Evolutionary conservation across 2,888 invertebrate genomes (phyloP).

Genomic region (Synergus laeviventris): DNA sequence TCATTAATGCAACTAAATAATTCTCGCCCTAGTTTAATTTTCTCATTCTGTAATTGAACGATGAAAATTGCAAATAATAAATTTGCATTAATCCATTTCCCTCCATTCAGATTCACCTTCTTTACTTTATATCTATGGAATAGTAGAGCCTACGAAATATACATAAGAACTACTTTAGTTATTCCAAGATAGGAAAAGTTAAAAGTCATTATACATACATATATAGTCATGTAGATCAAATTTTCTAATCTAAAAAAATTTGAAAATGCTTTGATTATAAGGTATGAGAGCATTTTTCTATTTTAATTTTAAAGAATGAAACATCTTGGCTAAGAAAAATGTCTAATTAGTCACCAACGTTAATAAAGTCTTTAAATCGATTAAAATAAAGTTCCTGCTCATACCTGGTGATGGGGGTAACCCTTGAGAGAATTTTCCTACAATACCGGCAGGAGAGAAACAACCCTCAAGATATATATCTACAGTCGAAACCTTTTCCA

Average conservation of each 20-base stretch:
- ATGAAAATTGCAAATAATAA: conserved; percentile 26
- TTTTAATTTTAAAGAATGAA: not conserved
- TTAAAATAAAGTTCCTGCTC: not conserved
- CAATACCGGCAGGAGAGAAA: conserved; percentile 47
- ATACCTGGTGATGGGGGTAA: not conserved
- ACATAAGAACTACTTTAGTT: not conserved
- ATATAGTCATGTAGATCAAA: not conserved
- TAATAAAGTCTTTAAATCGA: not conserved
- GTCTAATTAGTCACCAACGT: not conserved
- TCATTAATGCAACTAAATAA: not conserved
- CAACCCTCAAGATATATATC: conserved; percentile 31
- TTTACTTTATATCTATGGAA: not conserved
- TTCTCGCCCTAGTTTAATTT: not conserved
- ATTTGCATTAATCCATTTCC: not conserved
- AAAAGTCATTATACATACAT: not conserved
- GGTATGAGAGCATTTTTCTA: not conserved
- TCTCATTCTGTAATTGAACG: not conserved
- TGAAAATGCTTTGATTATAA: not conserved
- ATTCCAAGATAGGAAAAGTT: not conserved
- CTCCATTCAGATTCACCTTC: not conserved
- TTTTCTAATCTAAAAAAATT: not conserved
- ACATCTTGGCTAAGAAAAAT: not conserved
- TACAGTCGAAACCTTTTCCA: conserved; percentile 5
- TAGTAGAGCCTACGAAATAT: not conserved
- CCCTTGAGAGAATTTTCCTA: conserved; percentile 31